Evolutionary conservation across 2,888 invertebrate species (phyloP).

Genomic region (Lasius platythorax): DNA sequence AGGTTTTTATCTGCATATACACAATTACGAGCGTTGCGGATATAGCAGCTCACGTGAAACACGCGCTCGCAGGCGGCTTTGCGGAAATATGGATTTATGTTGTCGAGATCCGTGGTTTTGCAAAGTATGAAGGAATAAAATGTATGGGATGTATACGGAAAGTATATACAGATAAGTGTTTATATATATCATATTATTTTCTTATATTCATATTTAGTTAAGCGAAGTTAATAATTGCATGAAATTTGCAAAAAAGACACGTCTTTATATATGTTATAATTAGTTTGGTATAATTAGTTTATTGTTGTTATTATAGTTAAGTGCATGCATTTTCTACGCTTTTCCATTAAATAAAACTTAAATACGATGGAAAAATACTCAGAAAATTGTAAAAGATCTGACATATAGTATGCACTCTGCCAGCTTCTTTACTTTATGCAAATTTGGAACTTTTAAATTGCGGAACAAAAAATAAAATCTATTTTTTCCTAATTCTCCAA

Average conservation of each 20-base stretch:
- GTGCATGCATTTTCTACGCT: too few species aligned
- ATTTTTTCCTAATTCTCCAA: neutral
- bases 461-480: neutral
- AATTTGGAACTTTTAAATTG: slow-evolving; percentile 12
- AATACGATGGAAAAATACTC: neutral
- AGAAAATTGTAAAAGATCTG: neutral
- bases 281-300: neutral
- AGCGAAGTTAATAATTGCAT: neutral
- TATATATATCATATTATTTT: neutral
- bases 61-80: slow-evolving; percentile 37
- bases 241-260: neutral
- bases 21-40: slow-evolving; percentile 25
- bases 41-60: slow-evolving; percentile 19
- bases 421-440: slow-evolving; percentile 16
- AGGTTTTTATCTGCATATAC: slow-evolving; percentile 37
- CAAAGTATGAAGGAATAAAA: neutral
- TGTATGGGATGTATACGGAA: neutral
- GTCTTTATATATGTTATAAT: neutral
- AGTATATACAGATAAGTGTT: neutral
- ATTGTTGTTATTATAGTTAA: neutral
- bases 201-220: neutral
- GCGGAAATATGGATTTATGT: slow-evolving; percentile 45
- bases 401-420: neutral
- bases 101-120: slow-evolving; percentile 24
- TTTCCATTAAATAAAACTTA: neutral